phyloP scores from a whole-genome alignment of 1,140 invertebrate species.

The Drosophila simulans region DNA sequence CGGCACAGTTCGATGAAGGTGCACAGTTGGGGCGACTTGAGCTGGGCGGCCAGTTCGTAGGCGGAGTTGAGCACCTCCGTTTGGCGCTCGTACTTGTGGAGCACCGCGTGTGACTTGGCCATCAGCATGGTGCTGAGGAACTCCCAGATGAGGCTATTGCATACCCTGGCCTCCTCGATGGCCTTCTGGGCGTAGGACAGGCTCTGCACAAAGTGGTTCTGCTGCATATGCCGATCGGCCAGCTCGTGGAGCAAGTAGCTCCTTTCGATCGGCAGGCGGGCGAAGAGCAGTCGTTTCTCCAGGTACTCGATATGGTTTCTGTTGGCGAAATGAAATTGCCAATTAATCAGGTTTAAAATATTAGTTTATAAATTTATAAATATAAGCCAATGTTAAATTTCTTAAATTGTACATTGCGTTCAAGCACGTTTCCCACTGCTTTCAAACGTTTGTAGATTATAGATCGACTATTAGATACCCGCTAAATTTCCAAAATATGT shows the following conservation, averaged over 20 bases:
- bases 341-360: no score
- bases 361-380: no score
- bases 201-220: constrained; percentile 58
- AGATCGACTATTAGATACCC: no score
- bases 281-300: constrained; percentile 62
- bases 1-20: constrained; percentile 73
- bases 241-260: constrained; percentile 76
- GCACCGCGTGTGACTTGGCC: constrained; percentile 68
- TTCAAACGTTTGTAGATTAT: no score
- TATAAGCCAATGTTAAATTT: no score
- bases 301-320: constrained; percentile 27
- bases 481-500: no score
- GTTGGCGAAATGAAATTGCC: no score
- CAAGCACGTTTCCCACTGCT: no score
- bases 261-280: constrained; percentile 64
- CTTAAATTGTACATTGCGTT: no score
- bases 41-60: constrained; percentile 44
- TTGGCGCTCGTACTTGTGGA: constrained; percentile 68
- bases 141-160: constrained; percentile 69
- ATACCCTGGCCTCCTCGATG: constrained; percentile 48
- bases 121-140: constrained; percentile 67
- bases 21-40: constrained; percentile 56
- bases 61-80: constrained; percentile 61
- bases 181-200: constrained; percentile 53
- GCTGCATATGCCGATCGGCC: constrained; percentile 52